Base-by-base conservation (phyloP, 1,140 invertebrate species). In the Drosophila paulistorum region DNA sequence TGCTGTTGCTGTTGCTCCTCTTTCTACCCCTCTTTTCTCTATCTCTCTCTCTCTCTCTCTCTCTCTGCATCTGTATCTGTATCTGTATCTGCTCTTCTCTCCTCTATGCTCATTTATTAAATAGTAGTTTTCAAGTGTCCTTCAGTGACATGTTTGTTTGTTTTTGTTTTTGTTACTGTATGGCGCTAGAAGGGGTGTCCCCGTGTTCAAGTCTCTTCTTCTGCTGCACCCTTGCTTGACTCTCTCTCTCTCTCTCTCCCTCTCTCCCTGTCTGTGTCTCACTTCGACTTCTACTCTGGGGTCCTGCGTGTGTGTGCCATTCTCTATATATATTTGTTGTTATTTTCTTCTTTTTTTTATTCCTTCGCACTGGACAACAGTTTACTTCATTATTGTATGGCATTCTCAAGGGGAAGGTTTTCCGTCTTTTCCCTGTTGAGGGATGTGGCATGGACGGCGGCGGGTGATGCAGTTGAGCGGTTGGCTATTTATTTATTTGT, bases 41-140 rank as follows among this genome's bases (percentile, higher is more conserved):
- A 4, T 45, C 72, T 33, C 73, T 39, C 58, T 30, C 69, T 30
- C 57, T 33, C 59, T 63, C 59, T 57, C 37, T 41, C 35, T 51
- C 71, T 62, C 73, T 68, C 35, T 23, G 54, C 26, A 62, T 68
- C 55, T 23, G 54, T 39, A 62, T 68, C 55, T 55, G 64, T 55
- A 11, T 65, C 57, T 81, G 39, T 60, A 33, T 78, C 66, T 77
- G 37, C 0, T 45, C 33, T 30, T 63, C 62, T 77, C 71, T 82
- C 62, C 76, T 81, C 71, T 80, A 81, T 86, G 74, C 86, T 90
- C 86, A 90, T 90, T 90, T 90, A 90, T 90, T 90, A 90, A 90
- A 90, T 90, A 90, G 87, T 83, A 90, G 87, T 90, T 87, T 90
- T 83, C 87, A 90, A 90, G 87, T 90, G 86, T 90, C 87, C 87